Conservation (phyloP, 2,113 vertebrate species). For the Eulemur macaco region DNA sequence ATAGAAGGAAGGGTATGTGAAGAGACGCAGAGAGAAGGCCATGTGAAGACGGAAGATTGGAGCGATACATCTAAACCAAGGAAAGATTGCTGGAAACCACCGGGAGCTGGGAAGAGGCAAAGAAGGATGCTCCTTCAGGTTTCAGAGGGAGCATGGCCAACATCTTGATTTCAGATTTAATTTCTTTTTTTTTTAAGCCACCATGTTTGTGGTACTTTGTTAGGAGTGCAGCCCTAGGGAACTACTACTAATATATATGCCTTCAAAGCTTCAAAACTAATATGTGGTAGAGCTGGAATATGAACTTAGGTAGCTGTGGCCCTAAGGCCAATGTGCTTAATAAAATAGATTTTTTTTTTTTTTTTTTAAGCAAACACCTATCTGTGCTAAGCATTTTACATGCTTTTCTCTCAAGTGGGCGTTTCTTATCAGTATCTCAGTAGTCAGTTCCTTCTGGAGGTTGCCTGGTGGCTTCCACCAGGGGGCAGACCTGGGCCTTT, state of each 20-base stretch:
- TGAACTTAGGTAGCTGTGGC: neutral
- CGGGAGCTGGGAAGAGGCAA: neutral
- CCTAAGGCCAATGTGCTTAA: neutral
- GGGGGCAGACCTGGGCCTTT: conserved; percentile 51
- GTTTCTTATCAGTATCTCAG: neutral
- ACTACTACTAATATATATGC: fast-evolving
- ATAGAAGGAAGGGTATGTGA: neutral
- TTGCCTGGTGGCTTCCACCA: neutral
- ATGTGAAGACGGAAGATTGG: fast-evolving
- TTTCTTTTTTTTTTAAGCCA: neutral
- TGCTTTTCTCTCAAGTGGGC: too few species aligned
- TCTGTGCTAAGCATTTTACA: neutral
- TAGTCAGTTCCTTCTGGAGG: neutral
- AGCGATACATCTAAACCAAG: too few species aligned
- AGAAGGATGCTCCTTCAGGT: neutral
- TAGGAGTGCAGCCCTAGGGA: neutral
- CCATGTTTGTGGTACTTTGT: neutral
- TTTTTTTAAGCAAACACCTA: neutral
- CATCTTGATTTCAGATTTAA: neutral
- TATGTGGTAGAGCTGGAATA: neutral
- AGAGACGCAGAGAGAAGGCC: neutral
- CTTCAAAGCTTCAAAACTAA: neutral
- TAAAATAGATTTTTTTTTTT: neutral
- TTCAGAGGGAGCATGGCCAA: neutral
- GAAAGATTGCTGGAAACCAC: neutral